These are phyloP conservation scores for Sebastiscus tertius DNA, from an alignment of 2,797 vertebrate species.

Conservation along the genomic window DNA sequence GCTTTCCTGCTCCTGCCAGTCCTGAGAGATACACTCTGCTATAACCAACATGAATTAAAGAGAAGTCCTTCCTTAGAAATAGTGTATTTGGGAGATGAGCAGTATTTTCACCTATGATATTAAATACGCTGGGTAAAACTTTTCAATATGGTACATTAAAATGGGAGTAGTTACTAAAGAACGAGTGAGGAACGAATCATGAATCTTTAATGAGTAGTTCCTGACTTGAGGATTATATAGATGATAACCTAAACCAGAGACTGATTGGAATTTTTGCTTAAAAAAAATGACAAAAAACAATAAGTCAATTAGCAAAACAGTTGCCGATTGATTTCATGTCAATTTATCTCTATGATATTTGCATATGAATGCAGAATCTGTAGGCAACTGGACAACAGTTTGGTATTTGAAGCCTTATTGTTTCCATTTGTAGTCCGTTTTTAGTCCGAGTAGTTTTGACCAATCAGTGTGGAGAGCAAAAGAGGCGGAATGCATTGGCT, in stretches of 20 bases:
- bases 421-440: neutral
- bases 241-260: neutral
- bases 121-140: neutral
- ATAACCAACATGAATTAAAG: neutral
- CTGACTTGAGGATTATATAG: neutral
- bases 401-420: neutral
- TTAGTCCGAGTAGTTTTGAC: neutral
- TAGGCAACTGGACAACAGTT: neutral
- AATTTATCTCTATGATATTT: neutral
- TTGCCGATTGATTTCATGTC: neutral
- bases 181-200: neutral
- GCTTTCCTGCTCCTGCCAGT: neutral
- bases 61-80: neutral
- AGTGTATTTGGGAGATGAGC: neutral
- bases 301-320: neutral
- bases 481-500: neutral
- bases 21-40: neutral
- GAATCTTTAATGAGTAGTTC: neutral
- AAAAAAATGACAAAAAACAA: too few relatives aligned
- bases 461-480: neutral
- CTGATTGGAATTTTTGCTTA: neutral
- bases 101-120: neutral
- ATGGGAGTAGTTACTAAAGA: neutral
- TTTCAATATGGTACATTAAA: neutral
- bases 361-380: neutral